Percentiles rank a stretch among this genome's conserved stretches.
Evolutionary conservation across 2,888 invertebrate species (phyloP).

Genomic region (Onchidella celtica): DNA sequence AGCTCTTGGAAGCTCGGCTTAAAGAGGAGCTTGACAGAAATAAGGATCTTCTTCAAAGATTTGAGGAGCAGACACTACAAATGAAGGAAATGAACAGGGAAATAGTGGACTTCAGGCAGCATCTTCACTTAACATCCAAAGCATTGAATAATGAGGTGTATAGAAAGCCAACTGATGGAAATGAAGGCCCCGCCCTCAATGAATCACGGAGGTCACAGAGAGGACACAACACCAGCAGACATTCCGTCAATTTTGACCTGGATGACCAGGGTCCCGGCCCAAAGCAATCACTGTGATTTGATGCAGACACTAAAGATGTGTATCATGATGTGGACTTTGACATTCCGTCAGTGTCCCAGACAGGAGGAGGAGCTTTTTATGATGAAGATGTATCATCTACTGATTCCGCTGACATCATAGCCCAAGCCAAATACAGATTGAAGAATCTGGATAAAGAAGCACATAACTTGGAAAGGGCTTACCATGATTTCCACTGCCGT

Average conservation of each 20-base stretch:
- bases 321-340: conserved; percentile 69
- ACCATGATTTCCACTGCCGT: conserved; percentile 71
- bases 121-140: conserved; percentile 70
- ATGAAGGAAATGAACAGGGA: conserved; percentile 76
- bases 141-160: conserved; percentile 77
- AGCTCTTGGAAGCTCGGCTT: conserved; percentile 63
- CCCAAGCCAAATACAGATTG: conserved; percentile 75
- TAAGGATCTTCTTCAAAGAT: conserved; percentile 67
- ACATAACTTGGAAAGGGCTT: conserved; percentile 70
- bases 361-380: conserved; percentile 58
- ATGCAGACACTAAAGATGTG: conserved; percentile 53
- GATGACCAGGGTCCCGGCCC: conserved; percentile 41
- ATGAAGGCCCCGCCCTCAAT: conserved; percentile 46
- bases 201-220: conserved; percentile 25
- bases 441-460: conserved; percentile 76
- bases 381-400: conserved; percentile 66
- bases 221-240: neutral
- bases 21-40: conserved; percentile 74
- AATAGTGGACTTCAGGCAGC: conserved; percentile 72
- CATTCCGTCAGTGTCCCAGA: conserved; percentile 53
- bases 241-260: conserved; percentile 9
- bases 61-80: conserved; percentile 74
- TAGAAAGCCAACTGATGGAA: conserved; percentile 68
- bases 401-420: conserved; percentile 72
- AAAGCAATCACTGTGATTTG: conserved; percentile 41